phyloP scores from a whole-genome alignment of 2,113 vertebrate genomes.

The Egretta garzetta region DNA sequence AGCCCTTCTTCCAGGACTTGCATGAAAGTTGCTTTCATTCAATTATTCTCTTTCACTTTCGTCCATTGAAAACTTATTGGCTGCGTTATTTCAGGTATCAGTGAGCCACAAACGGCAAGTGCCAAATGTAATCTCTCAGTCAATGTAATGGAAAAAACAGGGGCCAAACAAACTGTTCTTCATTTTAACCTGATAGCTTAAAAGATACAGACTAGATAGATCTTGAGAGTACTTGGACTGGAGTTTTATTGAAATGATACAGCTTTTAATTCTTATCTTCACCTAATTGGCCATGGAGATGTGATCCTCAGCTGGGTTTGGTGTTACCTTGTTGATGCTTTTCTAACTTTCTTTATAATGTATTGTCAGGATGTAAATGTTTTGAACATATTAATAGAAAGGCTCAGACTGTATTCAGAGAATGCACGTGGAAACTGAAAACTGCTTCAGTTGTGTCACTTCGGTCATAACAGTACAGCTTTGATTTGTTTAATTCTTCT shows the following conservation, averaged over 20 bases:
- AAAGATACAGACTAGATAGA: neutral
- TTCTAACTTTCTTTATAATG: neutral
- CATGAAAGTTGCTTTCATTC: neutral
- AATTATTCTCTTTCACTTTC: neutral
- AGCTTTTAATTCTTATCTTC: neutral
- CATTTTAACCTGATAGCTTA: neutral
- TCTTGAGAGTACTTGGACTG: neutral
- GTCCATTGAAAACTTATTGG: neutral
- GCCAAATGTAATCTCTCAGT: neutral
- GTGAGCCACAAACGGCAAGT: neutral
- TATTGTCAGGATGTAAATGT: neutral
- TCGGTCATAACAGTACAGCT: neutral
- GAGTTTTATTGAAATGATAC: neutral
- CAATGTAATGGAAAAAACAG: neutral
- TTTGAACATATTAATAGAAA: neutral
- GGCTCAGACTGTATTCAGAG: neutral
- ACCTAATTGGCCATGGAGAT: neutral
- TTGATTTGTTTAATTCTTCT: slow-evolving; percentile 27
- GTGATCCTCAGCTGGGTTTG: neutral
- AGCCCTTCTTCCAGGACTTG: neutral
- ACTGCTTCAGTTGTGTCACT: neutral
- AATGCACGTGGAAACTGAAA: neutral
- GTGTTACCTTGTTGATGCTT: slow-evolving; percentile 17
- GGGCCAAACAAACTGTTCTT: neutral
- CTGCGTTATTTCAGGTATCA: neutral